Base-by-base conservation (phyloP, 2,888 invertebrate genomes). In the Phanerotoma sp. region DNA sequence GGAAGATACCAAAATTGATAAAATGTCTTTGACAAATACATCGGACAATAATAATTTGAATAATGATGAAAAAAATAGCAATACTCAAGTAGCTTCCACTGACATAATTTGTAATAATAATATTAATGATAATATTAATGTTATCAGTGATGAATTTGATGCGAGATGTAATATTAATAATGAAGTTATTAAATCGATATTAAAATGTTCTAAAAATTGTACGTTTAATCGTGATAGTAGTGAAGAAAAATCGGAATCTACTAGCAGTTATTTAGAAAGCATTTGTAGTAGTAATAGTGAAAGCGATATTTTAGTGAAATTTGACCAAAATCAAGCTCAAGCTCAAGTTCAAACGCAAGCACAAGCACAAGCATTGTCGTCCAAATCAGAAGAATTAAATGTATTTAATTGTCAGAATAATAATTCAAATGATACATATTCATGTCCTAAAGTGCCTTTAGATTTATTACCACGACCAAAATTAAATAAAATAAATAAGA, bases 201-300 rank as follows among this genome's bases (percentile, higher is more conserved):
- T 33, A 13, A 22, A 30, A 30, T 18, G 25, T 22, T 44, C 33
- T 5, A 28, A 47, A 28, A 38, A 30, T 45, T 22, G 25, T 54
- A 33, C 7, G 25, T 44, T 48, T 18, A 60, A 48, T 28, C 54
- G 58, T 15, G 63, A 67, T 40, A 62, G 60, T 35, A 67, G 62
- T 28, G 65, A 70, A 35, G 66, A 71, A 47, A 70, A 68, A 58
- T 63, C 65, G 0, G 70, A 72, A 52, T 66, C 63, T 6, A 62
- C 55, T 9, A 62, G 57, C 45, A 68, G 62, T 57, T 66, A 63
- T 42, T 52, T 57, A 9, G 66, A 72, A 35, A 63, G 60, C 21
- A 61, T 53, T 20, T 53, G 48, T 40, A 60, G 58, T 50, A 64
- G 58, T 51, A 67, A 61, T 47, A 46, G 60, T 50, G 66, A 69